phyloP scores from a whole-genome alignment of 35 echinoderm and acorn worm genomes.

The Nesometra sesokonis region DNA sequence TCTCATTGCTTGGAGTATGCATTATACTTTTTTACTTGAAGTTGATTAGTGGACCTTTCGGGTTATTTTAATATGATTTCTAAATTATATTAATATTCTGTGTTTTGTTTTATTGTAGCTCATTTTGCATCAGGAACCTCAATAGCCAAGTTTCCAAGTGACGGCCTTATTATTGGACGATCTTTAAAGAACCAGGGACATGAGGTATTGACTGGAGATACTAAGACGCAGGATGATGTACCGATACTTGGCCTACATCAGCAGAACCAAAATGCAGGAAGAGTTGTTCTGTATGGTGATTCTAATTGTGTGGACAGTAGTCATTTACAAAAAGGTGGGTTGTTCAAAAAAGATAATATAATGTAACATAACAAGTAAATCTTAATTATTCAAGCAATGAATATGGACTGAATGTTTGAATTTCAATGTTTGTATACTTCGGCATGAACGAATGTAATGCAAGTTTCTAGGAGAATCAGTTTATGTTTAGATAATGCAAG shows the following conservation, averaged over 20 bases:
- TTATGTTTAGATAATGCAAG: too few relatives aligned
- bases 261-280: constrained; percentile 39
- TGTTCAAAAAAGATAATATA: background rate
- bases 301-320: constrained; percentile 97
- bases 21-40: too few relatives aligned
- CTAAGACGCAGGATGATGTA: constrained; percentile 32
- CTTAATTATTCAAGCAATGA: too few relatives aligned
- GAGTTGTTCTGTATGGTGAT: constrained; percentile 85
- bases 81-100: too few relatives aligned
- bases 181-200: constrained; percentile 81
- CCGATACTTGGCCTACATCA: constrained; percentile 84
- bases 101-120: constrained; percentile 23
- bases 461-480: too few relatives aligned
- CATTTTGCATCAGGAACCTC: constrained; percentile 56
- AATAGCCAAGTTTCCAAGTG: constrained; percentile 74
- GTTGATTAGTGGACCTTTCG: too few relatives aligned
- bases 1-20: too few relatives aligned
- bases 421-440: too few relatives aligned
- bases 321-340: constrained; percentile 83
- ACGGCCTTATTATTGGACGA: constrained; percentile 48
- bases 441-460: too few relatives aligned
- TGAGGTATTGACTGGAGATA: constrained; percentile 74
- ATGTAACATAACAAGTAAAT: too few relatives aligned
- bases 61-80: too few relatives aligned
- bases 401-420: too few relatives aligned